Evolutionary conservation across 2,797 vertebrate species (phyloP), one percentile per base, ranked within the genome.

Genomic region (Ctenochaetus hawaiiensis): DNA sequence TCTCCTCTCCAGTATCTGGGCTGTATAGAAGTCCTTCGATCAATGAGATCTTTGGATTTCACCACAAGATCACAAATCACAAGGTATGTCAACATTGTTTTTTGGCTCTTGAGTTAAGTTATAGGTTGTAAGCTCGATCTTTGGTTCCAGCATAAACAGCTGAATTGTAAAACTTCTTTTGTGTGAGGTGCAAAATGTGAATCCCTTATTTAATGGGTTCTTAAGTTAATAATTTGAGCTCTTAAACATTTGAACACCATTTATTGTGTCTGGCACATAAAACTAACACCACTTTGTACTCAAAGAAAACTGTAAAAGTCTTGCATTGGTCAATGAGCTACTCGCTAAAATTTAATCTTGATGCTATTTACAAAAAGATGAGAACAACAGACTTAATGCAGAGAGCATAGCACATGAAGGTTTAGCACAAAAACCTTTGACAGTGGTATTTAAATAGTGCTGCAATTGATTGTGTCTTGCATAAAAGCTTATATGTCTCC

Each of bases 41-140:
- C 98, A 34, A 99, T 99, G 98, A 97, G 97, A 91, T 99, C 98
- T 69, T 95, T 99, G 86, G 98, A 99, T 94, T 99, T 99, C 93
- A 97, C 93, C 83, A 99, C 97, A 81, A 96, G 98, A 90, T 99
- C 97, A 63, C 98, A 99, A 85, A 97, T 99, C 91, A 98, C 98
- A 92, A 97, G 98, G 98, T 99, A 96, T 85, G 93, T 76, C 22
- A 52, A 61, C n/a, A 72, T 6, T 26, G 11, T 60, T 62, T 71
- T n/a, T n/a, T 17, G 39, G 39, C 10, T 49, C 41, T 41, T 30
- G 26, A 30, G 26, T 30, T 30, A 2, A 39, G 39, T 39, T 39
- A 39, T 0, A 39, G 39, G 7, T 39, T 8, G 1, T 4, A 37
- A 37, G 37, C 5, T 47, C 17, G 5, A 47, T 16, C 16, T 47